Evolutionary conservation across 2,797 vertebrate species (phyloP).

Genomic region (Gephyroberyx darwinii): DNA sequence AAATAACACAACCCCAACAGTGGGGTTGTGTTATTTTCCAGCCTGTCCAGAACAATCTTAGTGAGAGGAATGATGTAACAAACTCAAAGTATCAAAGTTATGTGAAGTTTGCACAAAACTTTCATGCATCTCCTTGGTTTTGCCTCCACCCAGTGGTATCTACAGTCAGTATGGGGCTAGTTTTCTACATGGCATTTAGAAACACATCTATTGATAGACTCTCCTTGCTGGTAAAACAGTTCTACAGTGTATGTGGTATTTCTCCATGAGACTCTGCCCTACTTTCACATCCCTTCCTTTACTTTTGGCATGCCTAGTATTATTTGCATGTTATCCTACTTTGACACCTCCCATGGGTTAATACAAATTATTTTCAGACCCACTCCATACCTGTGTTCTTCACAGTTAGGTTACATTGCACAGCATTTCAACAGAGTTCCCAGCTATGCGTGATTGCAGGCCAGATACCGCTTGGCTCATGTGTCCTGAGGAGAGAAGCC

Average conservation of each 20-base stretch:
- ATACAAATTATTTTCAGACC: neutral
- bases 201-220: slow-evolving; percentile 36
- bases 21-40: slow-evolving; percentile 12
- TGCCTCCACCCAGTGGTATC: slow-evolving; percentile 22
- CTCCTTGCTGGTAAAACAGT: slow-evolving; percentile 21
- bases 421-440: slow-evolving; percentile 13
- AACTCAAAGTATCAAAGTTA: neutral
- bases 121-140: neutral
- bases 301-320: slow-evolving; percentile 2
- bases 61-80: neutral
- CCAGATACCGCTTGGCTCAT: slow-evolving; percentile 6
- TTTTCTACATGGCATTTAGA: neutral
- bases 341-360: slow-evolving; percentile 1
- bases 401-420: neutral
- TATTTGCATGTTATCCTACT: neutral
- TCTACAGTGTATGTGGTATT: slow-evolving; percentile 57
- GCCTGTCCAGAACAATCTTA: neutral
- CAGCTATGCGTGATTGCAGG: slow-evolving; percentile 2
- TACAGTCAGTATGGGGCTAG: neutral
- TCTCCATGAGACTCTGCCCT: slow-evolving; percentile 29
- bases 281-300: slow-evolving; percentile 26
- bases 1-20: too few species aligned
- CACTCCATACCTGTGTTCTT: neutral
- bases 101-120: neutral
- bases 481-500: slow-evolving; percentile 3